These are phyloP conservation scores for Nematostella vectensis DNA, from an alignment of 92 coral and sea anemone genomes.

Conservation along the genomic window DNA sequence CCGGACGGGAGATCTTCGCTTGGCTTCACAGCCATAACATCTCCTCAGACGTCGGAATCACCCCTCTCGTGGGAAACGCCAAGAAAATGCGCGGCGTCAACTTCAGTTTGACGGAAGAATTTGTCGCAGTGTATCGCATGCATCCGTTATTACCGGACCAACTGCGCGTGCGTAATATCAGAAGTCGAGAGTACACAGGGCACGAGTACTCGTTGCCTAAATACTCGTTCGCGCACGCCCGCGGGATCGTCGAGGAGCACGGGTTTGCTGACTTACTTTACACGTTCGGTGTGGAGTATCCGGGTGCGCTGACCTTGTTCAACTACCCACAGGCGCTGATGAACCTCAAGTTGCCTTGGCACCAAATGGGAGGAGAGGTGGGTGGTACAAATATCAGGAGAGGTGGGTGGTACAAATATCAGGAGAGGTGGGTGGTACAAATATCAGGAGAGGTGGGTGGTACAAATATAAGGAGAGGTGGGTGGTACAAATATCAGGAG, in stretches of 20 bases:
- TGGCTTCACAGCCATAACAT: slow-evolving; percentile 48
- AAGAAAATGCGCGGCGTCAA: slow-evolving; percentile 44
- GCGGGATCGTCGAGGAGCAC: slow-evolving; percentile 27
- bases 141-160: slow-evolving; percentile 65
- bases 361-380: slow-evolving; percentile 72
- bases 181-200: slow-evolving; percentile 10
- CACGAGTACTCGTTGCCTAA: slow-evolving; percentile 23
- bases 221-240: slow-evolving; percentile 52
- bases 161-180: slow-evolving; percentile 24
- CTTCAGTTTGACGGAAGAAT: slow-evolving; percentile 74
- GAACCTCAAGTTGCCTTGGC: slow-evolving; percentile 40
- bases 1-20: slow-evolving; percentile 46
- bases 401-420: no score
- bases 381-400: no score
- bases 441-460: no score
- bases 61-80: slow-evolving; percentile 52
- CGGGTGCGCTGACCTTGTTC: slow-evolving; percentile 68
- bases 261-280: slow-evolving; percentile 48
- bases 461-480: no score
- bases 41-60: slow-evolving; percentile 23
- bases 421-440: no score
- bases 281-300: slow-evolving; percentile 66
- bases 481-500: no score
- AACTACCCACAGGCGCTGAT: slow-evolving; percentile 65
- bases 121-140: slow-evolving; percentile 78